A percentile compares a stretch with the other conserved stretches of the same genome.
Evolutionary conservation across 2,113 vertebrate genomes (phyloP).

Genomic region (Upupa epops): DNA sequence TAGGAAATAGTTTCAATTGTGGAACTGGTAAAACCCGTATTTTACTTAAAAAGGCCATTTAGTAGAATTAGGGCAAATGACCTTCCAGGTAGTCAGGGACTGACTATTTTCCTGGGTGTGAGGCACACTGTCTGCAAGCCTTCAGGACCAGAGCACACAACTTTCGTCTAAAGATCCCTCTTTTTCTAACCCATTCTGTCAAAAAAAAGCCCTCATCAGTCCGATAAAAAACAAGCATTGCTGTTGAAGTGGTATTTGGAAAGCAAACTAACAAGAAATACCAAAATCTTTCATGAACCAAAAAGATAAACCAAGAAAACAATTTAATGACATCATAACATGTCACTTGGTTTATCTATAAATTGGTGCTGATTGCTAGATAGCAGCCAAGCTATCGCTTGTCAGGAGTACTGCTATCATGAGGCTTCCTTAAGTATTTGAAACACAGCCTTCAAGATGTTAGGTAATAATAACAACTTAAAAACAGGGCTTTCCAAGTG

Average conservation of each 20-base stretch:
- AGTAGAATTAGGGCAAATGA: not conserved
- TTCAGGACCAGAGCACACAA: not conserved
- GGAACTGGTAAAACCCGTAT: not conserved
- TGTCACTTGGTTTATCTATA: not conserved
- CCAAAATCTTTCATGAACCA: not conserved
- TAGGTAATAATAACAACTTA: not conserved
- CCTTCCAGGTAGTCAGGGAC: not conserved
- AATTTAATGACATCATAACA: not conserved
- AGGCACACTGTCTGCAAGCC: not conserved
- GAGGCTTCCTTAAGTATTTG: not conserved
- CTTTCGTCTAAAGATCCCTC: not conserved
- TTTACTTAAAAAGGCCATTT: conserved; percentile 16
- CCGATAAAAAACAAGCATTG: not conserved
- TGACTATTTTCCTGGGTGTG: not conserved
- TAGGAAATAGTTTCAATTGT: not conserved
- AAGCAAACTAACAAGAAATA: not conserved
- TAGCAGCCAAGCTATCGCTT: not conserved
- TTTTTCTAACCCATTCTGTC: not conserved
- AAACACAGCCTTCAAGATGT: not conserved
- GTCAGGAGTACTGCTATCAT: not conserved
- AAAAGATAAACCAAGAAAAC: not conserved
- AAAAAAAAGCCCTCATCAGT: not conserved
- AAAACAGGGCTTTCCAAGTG: not conserved
- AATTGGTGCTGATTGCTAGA: not conserved
- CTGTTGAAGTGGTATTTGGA: not conserved